Evolutionary conservation across 1,140 invertebrate species (phyloP).

Genomic region (Pogonognathellus flavescens): DNA sequence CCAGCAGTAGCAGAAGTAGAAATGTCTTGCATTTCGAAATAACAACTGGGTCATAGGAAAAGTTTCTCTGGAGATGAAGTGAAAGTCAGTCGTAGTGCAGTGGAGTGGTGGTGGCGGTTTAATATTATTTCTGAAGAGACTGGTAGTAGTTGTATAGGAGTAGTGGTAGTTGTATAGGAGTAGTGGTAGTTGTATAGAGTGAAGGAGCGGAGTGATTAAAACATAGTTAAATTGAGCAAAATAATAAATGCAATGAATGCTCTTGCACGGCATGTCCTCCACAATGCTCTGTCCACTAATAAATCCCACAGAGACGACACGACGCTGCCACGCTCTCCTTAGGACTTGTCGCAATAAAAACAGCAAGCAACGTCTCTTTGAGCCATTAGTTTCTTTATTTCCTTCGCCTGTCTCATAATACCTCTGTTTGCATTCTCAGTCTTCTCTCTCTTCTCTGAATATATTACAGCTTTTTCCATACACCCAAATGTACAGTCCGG

Average conservation of each 20-base stretch:
- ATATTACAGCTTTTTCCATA: too few species aligned
- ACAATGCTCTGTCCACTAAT: conserved; percentile 1
- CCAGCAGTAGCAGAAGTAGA: too few species aligned
- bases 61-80: neutral
- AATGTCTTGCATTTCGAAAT: neutral
- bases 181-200: neutral
- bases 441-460: neutral
- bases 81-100: neutral
- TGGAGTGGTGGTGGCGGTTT: neutral
- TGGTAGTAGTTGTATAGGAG: neutral
- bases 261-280: conserved; percentile 13
- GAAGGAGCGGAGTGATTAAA: conserved; percentile 7
- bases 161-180: neutral
- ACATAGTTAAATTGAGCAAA: conserved; percentile 45
- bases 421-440: neutral
- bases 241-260: conserved; percentile 18
- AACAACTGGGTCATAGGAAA: neutral
- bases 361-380: conserved; percentile 3
- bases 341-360: conserved; percentile 49
- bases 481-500: too few species aligned
- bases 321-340: conserved; percentile 10
- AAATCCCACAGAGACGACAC: neutral
- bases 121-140: neutral
- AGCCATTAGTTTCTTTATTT: conserved; percentile 48
- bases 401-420: conserved; percentile 2